Base-by-base conservation (phyloP, 1,140 invertebrate genomes). In the Babylonia areolata region DNA sequence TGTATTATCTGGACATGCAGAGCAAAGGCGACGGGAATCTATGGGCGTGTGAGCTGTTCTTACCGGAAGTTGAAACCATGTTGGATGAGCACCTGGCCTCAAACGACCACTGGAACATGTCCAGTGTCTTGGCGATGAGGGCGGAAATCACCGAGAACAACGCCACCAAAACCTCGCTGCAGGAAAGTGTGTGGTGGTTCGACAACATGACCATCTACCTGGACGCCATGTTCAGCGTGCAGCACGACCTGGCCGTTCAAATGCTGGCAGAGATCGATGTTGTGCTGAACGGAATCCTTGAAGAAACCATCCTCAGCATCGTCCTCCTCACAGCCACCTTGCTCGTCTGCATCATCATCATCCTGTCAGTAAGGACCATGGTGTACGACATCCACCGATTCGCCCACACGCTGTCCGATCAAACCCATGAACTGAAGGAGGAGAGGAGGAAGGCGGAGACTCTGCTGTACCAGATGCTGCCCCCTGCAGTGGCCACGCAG, bases 391-490 rank as follows among this genome's bases (percentile, higher is more conserved):
- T 93, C 28, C 93, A 94, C 88, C 88, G 90, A 20, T 94, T 92
- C 87, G 93, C 93, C 35, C 80, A 89, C 58, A 92, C 91, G 0
- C 87, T 94, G 58, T 91, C 93, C 0, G 89, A 93, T 23, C 93
- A 93, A 87, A 93, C 93, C 12, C 91, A 91, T 84, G 93, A 94
- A 87, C 85, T 94, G 69, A 91, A 88, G 31, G 87, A 90, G 12
- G 93, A 94, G 85, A 90, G 93, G 83, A 91, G 93, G 80, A 90
- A 90, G 51, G 93, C 93, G 3, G 93, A 94, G 85, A 91, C 89
- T 23, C 90, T 94, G 37, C 88, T 94, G 12, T 94, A 93, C 85
- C 93, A 94, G 89, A 89, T 94, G 86, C 91, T 94, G 89, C 94
- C 93, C 1, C 77, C 86, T 31, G 92, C 92, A 33, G 94, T 94